Evolutionary conservation across 2,888 invertebrate genomes (phyloP), one percentile per base, ranked within the genome.

Genomic region (Volucella inanis): DNA sequence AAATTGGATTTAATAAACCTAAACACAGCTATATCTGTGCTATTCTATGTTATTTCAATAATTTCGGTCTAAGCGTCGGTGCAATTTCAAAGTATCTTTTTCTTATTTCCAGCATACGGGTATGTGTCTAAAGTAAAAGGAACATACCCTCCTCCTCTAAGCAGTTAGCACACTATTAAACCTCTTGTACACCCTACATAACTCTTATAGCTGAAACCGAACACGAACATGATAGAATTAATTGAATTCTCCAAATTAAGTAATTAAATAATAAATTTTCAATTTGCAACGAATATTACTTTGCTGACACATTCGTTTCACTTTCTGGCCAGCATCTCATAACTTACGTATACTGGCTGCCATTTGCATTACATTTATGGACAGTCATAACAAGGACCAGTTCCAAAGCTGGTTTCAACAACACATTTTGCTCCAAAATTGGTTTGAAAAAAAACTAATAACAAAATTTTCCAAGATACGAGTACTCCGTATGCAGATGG

Each of bases 201-300:
- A 70, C 15, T 8, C 22, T 41, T 55, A 49, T 62, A 55, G 54
- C 49, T 43, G 11, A 31, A 41, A 45, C 12, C 52, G 18, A 14
- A 1, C 31, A 43, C 41, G 8, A 45, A 61, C 18, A 67, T 22
- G n/a, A 11, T 11, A 59, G 45, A 80, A 64, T 59, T 76, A 62
- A 68, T 31, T 31, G 31, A 70, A 18, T n/a, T 38, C 55, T 14
- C 22, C 75, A 75, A 81, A 81, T 76, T 81, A 70, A 82, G 65
- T 67, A 82, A 82, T 82, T 82, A 82, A 82, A 77, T 77, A 77
- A 65, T 59, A 77, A 72, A 6, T 82, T 82, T 72, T 55, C 54
- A 61, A 55, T 67, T 72, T 72, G 45, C 31, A 8, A 82, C 49
- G 49, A 49, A 72, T 77, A 82, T 82, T 77, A 67, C 67, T 41